These are phyloP conservation scores for Aptenodytes patagonicus DNA, from an alignment of 2,113 vertebrate genomes.

Conservation along the genomic window DNA sequence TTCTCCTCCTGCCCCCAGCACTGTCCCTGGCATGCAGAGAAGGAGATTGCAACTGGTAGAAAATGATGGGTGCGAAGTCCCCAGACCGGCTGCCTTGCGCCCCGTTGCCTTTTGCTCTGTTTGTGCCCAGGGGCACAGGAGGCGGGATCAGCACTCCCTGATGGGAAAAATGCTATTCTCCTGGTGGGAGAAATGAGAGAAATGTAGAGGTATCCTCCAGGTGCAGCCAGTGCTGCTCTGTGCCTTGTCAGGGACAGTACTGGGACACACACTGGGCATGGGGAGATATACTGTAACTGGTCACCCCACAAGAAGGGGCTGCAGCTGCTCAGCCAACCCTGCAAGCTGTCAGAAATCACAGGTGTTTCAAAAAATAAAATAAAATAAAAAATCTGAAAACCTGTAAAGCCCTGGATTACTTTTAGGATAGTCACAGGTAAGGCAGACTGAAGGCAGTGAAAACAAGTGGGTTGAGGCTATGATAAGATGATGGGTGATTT, in stretches of 20 bases:
- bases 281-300: rapidly evolving
- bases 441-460: not conserved
- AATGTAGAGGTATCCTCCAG: not conserved
- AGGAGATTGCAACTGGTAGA: not conserved
- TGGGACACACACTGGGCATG: rapidly evolving
- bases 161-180: not conserved
- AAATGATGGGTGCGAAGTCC: not conserved
- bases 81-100: not conserved
- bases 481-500: not conserved
- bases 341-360: not conserved
- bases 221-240: not conserved
- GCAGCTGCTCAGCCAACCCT: not conserved
- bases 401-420: not conserved
- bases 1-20: not conserved
- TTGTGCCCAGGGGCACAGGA: not conserved
- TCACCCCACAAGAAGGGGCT: not conserved
- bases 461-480: not conserved
- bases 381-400: not conserved
- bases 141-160: not conserved
- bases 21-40: not conserved
- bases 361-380: not conserved
- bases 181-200: not conserved
- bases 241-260: not conserved
- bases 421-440: not conserved
- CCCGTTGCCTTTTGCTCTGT: rapidly evolving